A percentile compares a stretch with the other conserved stretches of the same genome.
Evolutionary conservation across 1,140 invertebrate genomes (phyloP).

Genomic region (Bombus haemorrhoidalis): DNA sequence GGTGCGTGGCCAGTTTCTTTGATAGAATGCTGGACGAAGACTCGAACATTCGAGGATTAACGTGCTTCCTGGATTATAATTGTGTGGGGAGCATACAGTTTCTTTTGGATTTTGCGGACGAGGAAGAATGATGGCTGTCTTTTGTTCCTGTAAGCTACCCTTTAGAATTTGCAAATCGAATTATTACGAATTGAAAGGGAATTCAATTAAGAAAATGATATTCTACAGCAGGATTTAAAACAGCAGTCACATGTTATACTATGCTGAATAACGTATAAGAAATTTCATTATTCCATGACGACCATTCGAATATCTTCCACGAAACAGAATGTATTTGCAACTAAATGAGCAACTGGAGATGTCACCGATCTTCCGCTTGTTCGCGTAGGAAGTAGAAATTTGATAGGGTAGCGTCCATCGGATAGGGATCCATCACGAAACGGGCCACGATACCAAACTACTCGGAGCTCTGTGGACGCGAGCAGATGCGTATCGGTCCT

Average conservation of each 20-base stretch:
- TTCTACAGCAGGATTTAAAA: no score
- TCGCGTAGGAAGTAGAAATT: background rate
- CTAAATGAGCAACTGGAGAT: no score
- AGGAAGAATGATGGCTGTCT: background rate
- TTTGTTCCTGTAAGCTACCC: background rate
- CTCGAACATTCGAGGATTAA: background rate
- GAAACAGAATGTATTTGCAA: no score
- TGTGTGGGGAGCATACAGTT: no score
- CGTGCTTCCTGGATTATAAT: background rate
- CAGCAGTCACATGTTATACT: no score
- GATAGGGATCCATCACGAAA: background rate
- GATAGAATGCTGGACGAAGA: background rate
- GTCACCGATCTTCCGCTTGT: no score
- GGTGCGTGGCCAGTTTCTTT: background rate
- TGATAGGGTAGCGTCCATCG: no score
- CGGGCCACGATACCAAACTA: background rate
- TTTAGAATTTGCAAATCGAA: background rate
- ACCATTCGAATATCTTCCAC: no score
- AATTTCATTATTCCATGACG: no score
- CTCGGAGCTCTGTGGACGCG: background rate
- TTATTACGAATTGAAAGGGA: background rate
- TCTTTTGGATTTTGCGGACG: background rate
- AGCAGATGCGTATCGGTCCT: slow-evolving; percentile 24
- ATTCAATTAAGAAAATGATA: background rate
- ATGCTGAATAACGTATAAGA: no score